A percentile compares a stretch with the other conserved stretches of the same genome.
Conservation (phyloP, 2,888 invertebrate genomes). For the Lycocerus yunnanus region DNA sequence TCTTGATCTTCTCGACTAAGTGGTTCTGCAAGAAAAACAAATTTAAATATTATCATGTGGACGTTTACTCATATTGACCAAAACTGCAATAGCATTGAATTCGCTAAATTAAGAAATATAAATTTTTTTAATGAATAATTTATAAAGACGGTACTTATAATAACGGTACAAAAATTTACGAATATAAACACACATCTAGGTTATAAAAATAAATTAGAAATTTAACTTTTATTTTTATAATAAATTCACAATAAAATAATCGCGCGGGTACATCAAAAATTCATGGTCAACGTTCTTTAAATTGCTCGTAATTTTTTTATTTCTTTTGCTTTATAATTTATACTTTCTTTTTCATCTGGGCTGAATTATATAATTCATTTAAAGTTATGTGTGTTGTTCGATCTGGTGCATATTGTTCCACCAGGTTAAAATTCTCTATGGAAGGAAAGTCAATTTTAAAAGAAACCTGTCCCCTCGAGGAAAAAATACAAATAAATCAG, state of each 20-base stretch:
- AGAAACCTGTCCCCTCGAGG: neutral
- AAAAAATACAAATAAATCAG: neutral
- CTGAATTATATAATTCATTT: neutral
- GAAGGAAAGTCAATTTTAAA: neutral
- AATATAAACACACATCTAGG: neutral
- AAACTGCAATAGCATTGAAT: neutral
- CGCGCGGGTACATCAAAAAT: neutral
- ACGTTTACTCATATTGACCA: neutral
- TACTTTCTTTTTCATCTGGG: neutral
- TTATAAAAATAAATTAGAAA: neutral
- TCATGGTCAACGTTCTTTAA: neutral
- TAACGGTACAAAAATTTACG: neutral
- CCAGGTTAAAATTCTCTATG: neutral
- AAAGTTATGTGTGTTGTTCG: neutral
- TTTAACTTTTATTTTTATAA: neutral
- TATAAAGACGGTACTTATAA: neutral
- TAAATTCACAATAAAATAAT: neutral
- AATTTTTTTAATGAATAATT: neutral
- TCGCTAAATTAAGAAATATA: neutral
- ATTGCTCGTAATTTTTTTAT: neutral
- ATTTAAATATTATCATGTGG: neutral
- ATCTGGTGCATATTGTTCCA: neutral
- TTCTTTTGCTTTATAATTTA: neutral
- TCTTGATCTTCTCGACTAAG: neutral
- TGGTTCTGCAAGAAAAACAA: neutral